Conservation (phyloP, 2,797 vertebrate genomes). For the Clarias pachynema region DNA sequence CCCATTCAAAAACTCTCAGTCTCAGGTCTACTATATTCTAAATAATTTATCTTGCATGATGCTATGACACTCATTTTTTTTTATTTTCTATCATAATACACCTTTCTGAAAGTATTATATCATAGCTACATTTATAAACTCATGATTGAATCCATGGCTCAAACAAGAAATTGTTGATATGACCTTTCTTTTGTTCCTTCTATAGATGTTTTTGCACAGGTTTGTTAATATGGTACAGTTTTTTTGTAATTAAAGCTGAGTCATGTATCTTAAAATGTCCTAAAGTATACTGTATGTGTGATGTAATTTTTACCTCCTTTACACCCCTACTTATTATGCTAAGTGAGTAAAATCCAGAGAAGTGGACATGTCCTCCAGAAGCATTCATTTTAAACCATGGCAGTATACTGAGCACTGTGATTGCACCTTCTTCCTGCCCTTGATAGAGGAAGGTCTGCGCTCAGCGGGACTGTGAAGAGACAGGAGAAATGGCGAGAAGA, state of each 20-base stretch:
- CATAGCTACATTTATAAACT: neutral
- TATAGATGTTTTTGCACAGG: neutral
- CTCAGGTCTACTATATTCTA: neutral
- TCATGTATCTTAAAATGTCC: neutral
- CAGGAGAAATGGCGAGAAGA: constrained; percentile 31
- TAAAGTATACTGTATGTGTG: neutral
- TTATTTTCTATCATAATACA: neutral
- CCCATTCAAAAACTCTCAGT: neutral
- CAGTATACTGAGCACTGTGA: neutral
- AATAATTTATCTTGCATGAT: neutral
- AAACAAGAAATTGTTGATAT: neutral
- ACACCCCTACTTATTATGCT: constrained; percentile 2
- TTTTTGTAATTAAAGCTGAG: neutral
- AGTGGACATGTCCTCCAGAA: constrained; percentile 7
- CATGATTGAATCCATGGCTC: neutral
- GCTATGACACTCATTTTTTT: too few species aligned
- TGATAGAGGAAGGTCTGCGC: constrained; percentile 40
- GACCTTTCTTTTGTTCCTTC: neutral
- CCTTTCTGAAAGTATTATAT: neutral
- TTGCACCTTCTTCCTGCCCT: constrained; percentile 26
- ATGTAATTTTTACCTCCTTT: neutral
- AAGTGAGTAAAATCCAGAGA: neutral
- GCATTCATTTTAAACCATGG: neutral
- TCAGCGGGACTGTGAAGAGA: constrained; percentile 34
- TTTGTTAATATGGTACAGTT: neutral